phyloP scores from a whole-genome alignment of 2,113 vertebrate species.

The Saguinus midas region DNA sequence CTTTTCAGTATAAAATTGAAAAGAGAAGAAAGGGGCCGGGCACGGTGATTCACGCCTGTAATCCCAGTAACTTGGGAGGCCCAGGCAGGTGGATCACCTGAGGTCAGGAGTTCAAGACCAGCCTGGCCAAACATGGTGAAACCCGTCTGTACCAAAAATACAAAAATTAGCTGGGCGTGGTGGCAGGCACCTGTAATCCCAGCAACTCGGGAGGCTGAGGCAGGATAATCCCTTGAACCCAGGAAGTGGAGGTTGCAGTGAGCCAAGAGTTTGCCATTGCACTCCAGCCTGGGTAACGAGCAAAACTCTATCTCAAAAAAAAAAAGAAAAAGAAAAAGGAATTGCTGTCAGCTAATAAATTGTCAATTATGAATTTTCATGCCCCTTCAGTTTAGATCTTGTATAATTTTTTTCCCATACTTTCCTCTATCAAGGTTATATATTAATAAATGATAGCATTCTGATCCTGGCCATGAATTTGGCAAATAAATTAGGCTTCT shows the following conservation, averaged over 20 bases:
- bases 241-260: background rate
- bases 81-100: background rate
- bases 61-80: background rate
- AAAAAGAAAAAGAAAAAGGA: background rate
- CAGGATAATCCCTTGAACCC: background rate
- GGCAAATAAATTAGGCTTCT: background rate
- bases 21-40: background rate
- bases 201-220: no score
- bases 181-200: background rate
- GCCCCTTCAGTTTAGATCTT: background rate
- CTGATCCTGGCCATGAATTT: background rate
- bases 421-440: background rate
- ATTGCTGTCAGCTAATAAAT: background rate
- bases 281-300: background rate
- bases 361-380: background rate
- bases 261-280: background rate
- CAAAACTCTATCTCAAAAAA: background rate
- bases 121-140: background rate
- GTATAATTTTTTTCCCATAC: background rate
- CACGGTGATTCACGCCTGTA: background rate
- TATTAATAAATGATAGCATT: conserved; percentile 37
- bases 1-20: conserved; percentile 24
- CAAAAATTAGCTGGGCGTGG: background rate
- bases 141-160: background rate
- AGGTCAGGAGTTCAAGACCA: background rate